These are phyloP conservation scores for Channa maculata DNA, from an alignment of 2,113 vertebrate genomes.

Conservation along the genomic window DNA sequence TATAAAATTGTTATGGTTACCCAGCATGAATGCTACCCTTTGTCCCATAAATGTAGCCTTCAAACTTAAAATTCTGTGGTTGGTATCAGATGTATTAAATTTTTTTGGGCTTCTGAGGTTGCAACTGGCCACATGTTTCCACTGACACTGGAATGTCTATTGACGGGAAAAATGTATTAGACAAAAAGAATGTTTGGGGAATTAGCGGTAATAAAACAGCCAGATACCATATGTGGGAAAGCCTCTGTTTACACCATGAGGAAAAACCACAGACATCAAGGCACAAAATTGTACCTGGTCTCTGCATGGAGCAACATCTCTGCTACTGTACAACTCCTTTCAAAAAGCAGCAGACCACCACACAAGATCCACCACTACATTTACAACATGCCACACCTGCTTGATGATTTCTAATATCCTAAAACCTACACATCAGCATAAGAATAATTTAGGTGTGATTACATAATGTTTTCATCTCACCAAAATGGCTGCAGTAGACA, in stretches of 20 bases:
- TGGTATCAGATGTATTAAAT: not conserved
- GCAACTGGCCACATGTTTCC: slow-evolving; percentile 41
- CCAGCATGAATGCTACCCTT: slow-evolving; percentile 10
- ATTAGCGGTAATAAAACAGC: slow-evolving; percentile 34
- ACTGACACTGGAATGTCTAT: slow-evolving; percentile 31
- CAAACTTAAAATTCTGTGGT: not conserved
- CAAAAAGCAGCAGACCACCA: slow-evolving; percentile 24
- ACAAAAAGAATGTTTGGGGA: slow-evolving; percentile 24
- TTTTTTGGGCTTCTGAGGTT: not conserved
- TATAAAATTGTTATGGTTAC: not conserved
- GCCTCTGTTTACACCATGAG: slow-evolving; percentile 16
- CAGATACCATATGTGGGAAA: slow-evolving; percentile 25
- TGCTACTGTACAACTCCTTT: slow-evolving; percentile 19
- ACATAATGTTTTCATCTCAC: not conserved
- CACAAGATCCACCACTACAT: slow-evolving; percentile 19
- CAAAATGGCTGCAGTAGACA: not conserved
- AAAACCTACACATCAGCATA: not conserved
- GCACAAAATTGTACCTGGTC: not conserved
- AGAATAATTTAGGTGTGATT: not conserved
- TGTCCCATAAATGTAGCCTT: not conserved
- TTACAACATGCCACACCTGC: not conserved
- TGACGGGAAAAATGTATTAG: slow-evolving; percentile 30
- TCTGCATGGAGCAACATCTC: slow-evolving; percentile 20
- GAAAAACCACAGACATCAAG: slow-evolving; percentile 19
- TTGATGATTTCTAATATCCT: no score